These are phyloP conservation scores for Halichoeres trimaculatus DNA, from an alignment of 2,113 vertebrate species.

Conservation along the genomic window DNA sequence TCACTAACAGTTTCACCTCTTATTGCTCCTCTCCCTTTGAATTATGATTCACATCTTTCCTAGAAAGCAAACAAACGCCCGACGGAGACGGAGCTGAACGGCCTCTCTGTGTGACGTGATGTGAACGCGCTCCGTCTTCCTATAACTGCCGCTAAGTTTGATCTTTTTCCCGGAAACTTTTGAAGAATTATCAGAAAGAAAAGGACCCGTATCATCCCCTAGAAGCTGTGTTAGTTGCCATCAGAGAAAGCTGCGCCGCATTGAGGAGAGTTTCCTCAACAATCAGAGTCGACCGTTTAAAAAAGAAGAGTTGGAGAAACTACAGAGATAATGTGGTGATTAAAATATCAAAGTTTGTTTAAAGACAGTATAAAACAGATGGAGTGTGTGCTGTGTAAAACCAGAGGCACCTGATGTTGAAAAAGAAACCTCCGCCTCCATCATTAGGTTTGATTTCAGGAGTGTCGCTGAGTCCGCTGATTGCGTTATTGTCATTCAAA, in stretches of 20 bases:
- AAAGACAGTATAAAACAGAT: slow-evolving; percentile 43
- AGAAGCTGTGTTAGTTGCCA: not conserved
- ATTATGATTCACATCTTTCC: not conserved
- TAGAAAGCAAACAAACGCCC: too few relatives aligned
- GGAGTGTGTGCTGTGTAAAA: slow-evolving; percentile 15
- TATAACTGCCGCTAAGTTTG: not conserved
- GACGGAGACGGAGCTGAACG: not conserved
- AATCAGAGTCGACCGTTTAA: slow-evolving; percentile 29
- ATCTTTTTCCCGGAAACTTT: slow-evolving; percentile 9
- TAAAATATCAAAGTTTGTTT: slow-evolving; percentile 21
- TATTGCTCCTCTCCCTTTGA: not conserved
- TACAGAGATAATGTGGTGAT: not conserved
- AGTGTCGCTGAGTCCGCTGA: slow-evolving; percentile 60
- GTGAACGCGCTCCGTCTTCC: not conserved
- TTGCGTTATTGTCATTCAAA: slow-evolving; percentile 70
- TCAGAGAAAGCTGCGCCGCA: slow-evolving; percentile 22
- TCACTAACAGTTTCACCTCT: too few relatives aligned
- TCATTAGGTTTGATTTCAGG: slow-evolving; percentile 35
- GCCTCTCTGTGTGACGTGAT: not conserved
- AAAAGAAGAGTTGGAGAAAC: slow-evolving; percentile 6
- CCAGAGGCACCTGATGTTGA: slow-evolving; percentile 56
- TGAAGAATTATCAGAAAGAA: not conserved
- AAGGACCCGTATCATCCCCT: not conserved
- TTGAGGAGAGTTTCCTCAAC: slow-evolving; percentile 10
- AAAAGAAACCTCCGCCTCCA: slow-evolving; percentile 3